These are phyloP conservation scores for Hydriomena furcata DNA, from an alignment of 2,888 invertebrate genomes.

Conservation along the genomic window DNA sequence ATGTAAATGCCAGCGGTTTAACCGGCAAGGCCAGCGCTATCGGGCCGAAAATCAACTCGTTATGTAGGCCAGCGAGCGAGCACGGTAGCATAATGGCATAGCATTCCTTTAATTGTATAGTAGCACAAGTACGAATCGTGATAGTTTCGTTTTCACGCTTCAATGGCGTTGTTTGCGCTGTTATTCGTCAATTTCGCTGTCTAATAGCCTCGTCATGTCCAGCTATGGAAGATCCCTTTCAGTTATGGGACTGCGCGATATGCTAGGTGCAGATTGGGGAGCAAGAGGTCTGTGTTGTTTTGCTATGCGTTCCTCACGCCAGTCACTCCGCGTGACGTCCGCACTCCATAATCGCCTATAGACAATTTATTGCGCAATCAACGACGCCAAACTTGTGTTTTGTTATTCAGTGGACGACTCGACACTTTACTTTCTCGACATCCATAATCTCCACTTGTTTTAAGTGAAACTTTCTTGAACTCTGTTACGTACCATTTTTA, in stretches of 20 bases:
- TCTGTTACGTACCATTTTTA: slow-evolving; percentile 35
- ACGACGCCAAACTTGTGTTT: slow-evolving; percentile 54
- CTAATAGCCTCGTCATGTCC: slow-evolving; percentile 55
- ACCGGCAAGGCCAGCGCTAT: slow-evolving; percentile 75
- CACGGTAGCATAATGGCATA: slow-evolving; percentile 61
- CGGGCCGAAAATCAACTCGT: slow-evolving; percentile 73
- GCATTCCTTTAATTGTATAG: slow-evolving; percentile 65
- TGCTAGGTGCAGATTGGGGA: slow-evolving; percentile 37
- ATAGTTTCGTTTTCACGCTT: slow-evolving; percentile 78
- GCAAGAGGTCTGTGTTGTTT: slow-evolving; percentile 45
- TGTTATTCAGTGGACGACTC: slow-evolving; percentile 65
- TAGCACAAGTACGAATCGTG: slow-evolving; percentile 65
- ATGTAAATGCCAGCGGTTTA: slow-evolving; percentile 71
- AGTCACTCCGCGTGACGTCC: slow-evolving; percentile 62
- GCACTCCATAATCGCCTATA: slow-evolving; percentile 59
- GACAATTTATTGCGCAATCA: slow-evolving; percentile 69
- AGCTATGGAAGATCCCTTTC: slow-evolving; percentile 54
- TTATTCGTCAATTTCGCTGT: slow-evolving; percentile 63
- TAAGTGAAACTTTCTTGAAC: slow-evolving; percentile 52
- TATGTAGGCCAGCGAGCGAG: slow-evolving; percentile 72
- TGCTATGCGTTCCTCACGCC: slow-evolving; percentile 53
- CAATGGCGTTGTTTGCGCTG: slow-evolving; percentile 63
- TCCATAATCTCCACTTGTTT: slow-evolving; percentile 55
- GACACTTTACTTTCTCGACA: slow-evolving; percentile 74
- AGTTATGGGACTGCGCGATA: slow-evolving; percentile 43